Percentiles rank a stretch among this genome's conserved stretches.
Evolutionary conservation across 1,140 invertebrate genomes (phyloP).

Genomic region (Neomicropteryx cornuta): DNA sequence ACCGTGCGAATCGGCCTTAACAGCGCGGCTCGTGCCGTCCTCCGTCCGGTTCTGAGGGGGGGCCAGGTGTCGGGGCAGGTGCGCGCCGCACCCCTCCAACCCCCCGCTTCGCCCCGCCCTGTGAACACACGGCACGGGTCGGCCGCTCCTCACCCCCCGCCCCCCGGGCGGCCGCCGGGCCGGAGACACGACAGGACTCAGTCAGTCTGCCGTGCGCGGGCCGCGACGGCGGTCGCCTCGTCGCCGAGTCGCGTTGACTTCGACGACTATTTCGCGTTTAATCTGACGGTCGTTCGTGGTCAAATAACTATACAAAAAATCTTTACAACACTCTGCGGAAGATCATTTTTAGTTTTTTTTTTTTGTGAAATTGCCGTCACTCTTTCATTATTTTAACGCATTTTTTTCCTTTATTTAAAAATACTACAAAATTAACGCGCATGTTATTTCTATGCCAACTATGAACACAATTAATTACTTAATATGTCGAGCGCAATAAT

Average conservation of each 20-base stretch:
- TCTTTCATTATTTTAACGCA: no score
- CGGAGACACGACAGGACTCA: not conserved
- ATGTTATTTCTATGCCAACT: no score
- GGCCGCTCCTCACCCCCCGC: not conserved
- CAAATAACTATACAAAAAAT: constrained; percentile 3
- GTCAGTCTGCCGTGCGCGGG: not conserved
- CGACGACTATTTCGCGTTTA: not conserved
- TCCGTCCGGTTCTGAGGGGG: constrained; percentile 5
- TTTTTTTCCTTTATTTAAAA: no score
- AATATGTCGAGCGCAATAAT: no score
- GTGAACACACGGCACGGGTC: constrained; percentile 18
- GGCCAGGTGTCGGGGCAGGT: constrained; percentile 8
- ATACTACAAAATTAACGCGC: no score
- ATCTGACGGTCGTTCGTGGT: not conserved
- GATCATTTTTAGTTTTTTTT: no score
- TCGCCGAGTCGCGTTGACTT: constrained; percentile 4
- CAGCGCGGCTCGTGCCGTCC: constrained; percentile 6
- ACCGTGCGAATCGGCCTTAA: no score
- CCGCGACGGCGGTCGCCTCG: no score
- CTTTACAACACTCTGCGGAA: no score
- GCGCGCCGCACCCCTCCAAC: constrained; percentile 16
- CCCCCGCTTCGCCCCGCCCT: constrained; percentile 18
- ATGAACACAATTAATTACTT: no score
- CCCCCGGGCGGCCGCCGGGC: not conserved
- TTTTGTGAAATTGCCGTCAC: no score